phyloP scores from a whole-genome alignment of 2,113 vertebrate genomes.

The Epinephelus lanceolatus region DNA sequence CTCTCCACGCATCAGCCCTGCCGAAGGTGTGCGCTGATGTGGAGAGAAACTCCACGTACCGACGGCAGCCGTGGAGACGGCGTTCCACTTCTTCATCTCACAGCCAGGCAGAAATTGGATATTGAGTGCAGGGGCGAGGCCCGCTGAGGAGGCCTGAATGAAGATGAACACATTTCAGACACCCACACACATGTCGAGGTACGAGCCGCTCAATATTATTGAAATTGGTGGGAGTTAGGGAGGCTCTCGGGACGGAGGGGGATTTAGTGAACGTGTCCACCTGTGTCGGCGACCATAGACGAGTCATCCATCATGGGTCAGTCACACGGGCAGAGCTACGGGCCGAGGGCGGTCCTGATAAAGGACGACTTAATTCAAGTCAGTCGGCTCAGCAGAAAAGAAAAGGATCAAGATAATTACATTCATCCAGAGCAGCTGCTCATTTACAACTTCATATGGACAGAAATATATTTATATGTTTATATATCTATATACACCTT shows the following conservation, averaged over 20 bases:
- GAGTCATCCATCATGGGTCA: conserved; percentile 70
- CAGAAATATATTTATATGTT: neutral
- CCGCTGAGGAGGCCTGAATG: conserved; percentile 36
- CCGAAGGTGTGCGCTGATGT: conserved; percentile 26
- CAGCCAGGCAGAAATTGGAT: conserved; percentile 50
- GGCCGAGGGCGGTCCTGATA: neutral
- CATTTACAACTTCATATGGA: conserved; percentile 38
- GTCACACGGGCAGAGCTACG: neutral
- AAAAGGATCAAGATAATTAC: conserved; percentile 39
- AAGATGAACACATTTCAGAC: conserved; percentile 59
- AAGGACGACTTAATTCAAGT: conserved; percentile 37
- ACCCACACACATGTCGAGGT: conserved; percentile 26
- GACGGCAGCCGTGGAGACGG: conserved; percentile 12
- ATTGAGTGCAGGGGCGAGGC: conserved; percentile 40
- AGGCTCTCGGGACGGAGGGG: conserved; percentile 21
- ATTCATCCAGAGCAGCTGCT: conserved; percentile 6
- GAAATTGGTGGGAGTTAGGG: conserved; percentile 18
- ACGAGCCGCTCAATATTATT: conserved; percentile 39
- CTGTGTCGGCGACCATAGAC: conserved; percentile 46
- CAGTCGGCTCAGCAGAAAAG: conserved; percentile 1
- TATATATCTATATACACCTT: conserved; percentile 23
- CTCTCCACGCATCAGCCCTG: conserved; percentile 37
- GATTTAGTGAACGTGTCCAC: conserved; percentile 60
- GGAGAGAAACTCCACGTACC: conserved; percentile 29
- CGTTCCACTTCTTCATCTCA: conserved; percentile 23